phyloP scores from a whole-genome alignment of 2,797 vertebrate genomes.

The Phataginus tricuspis region DNA sequence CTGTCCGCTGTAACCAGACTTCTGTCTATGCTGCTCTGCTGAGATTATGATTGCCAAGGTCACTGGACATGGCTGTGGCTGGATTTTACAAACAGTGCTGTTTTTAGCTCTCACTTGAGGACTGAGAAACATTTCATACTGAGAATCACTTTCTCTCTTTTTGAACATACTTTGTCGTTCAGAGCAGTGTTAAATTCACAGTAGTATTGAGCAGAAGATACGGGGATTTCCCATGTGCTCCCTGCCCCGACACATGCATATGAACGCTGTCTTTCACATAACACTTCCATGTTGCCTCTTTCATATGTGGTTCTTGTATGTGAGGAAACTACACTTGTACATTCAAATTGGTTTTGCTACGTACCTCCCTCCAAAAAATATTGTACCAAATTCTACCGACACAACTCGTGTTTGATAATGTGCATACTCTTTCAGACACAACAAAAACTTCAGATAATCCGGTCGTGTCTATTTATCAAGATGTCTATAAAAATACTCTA shows the following conservation, averaged over 20 bases:
- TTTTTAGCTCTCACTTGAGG: background rate
- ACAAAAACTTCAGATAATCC: background rate
- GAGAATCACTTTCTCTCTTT: background rate
- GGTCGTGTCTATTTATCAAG: background rate
- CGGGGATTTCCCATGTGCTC: background rate
- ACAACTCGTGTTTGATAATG: background rate
- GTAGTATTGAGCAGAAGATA: background rate
- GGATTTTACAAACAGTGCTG: background rate
- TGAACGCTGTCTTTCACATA: background rate
- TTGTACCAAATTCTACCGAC: background rate
- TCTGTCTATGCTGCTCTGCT: background rate
- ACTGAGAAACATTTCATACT: background rate
- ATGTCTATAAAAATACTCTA: background rate
- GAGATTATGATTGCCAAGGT: background rate
- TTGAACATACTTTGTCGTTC: background rate
- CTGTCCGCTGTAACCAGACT: background rate
- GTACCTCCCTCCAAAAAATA: background rate
- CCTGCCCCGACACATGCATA: no score
- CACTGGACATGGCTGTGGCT: background rate
- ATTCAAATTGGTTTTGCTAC: background rate
- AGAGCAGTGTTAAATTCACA: background rate
- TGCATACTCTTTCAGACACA: background rate
- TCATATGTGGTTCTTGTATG: background rate
- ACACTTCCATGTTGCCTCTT: background rate
- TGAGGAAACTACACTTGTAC: background rate